Evolutionary conservation across 2,888 invertebrate genomes (phyloP).

Genomic region (Xanthorhoe designata): DNA sequence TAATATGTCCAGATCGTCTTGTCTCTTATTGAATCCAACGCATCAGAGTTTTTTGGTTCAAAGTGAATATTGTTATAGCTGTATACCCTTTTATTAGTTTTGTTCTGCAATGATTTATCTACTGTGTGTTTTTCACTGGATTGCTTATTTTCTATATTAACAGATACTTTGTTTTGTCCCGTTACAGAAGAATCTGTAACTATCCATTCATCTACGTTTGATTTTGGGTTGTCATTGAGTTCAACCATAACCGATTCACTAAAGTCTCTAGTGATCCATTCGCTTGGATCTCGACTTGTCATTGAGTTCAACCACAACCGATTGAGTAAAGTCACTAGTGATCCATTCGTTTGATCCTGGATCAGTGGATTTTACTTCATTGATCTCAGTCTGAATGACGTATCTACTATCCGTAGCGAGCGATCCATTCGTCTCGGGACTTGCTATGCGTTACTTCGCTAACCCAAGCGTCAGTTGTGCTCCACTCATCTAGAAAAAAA

Average conservation of each 20-base stretch:
- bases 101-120: too few relatives aligned
- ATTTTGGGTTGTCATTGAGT: neutral
- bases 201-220: neutral
- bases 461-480: slow-evolving; percentile 11
- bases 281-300: slow-evolving; percentile 4
- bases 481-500: slow-evolving; percentile 36
- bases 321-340: neutral
- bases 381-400: neutral
- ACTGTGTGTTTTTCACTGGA: too few relatives aligned
- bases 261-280: neutral
- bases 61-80: neutral
- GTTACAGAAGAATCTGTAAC: slow-evolving; percentile 1
- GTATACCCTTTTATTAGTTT: too few relatives aligned
- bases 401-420: slow-evolving; percentile 12
- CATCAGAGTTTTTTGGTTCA: neutral
- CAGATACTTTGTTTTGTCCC: neutral
- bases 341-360: slow-evolving; percentile 1
- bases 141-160: too few relatives aligned
- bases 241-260: neutral
- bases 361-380: neutral
- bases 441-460: neutral
- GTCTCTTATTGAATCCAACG: neutral
- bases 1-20: neutral
- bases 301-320: too few relatives aligned
- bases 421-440: slow-evolving; percentile 14